Evolutionary conservation across 2,888 invertebrate species (phyloP).

Genomic region (Bombylius discolor): DNA sequence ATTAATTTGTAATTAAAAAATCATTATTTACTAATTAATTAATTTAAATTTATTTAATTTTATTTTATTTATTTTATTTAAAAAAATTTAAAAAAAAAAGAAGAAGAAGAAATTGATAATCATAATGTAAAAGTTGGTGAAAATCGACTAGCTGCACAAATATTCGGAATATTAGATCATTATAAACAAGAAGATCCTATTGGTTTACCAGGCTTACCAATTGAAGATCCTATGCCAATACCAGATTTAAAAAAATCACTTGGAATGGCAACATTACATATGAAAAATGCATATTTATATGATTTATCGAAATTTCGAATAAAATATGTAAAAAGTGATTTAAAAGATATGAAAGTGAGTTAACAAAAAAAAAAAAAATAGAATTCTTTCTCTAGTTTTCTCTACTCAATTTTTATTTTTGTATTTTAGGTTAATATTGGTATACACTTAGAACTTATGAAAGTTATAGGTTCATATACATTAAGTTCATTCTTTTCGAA

Average conservation of each 20-base stretch:
- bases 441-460: constrained; percentile 54
- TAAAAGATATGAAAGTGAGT: constrained; percentile 59
- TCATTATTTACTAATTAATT: too few relatives aligned
- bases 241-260: constrained; percentile 63
- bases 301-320: constrained; percentile 71
- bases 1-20: too few relatives aligned
- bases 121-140: constrained; percentile 40
- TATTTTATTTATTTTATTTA: background rate
- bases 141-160: constrained; percentile 57
- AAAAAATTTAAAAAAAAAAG: background rate
- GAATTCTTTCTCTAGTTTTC: background rate
- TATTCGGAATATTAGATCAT: constrained; percentile 57
- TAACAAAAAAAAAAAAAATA: background rate
- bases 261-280: constrained; percentile 53
- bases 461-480: constrained; percentile 63
- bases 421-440: constrained; percentile 51
- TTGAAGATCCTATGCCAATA: constrained; percentile 69
- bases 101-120: constrained; percentile 14
- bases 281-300: constrained; percentile 56
- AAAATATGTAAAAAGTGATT: constrained; percentile 53
- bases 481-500: constrained; percentile 56
- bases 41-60: background rate
- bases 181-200: constrained; percentile 69
- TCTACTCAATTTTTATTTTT: background rate
- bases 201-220: constrained; percentile 63